Evolutionary conservation across 1,140 invertebrate species (phyloP), one percentile per base, ranked within the genome.

Genomic region (Campoletis sonorensis): DNA sequence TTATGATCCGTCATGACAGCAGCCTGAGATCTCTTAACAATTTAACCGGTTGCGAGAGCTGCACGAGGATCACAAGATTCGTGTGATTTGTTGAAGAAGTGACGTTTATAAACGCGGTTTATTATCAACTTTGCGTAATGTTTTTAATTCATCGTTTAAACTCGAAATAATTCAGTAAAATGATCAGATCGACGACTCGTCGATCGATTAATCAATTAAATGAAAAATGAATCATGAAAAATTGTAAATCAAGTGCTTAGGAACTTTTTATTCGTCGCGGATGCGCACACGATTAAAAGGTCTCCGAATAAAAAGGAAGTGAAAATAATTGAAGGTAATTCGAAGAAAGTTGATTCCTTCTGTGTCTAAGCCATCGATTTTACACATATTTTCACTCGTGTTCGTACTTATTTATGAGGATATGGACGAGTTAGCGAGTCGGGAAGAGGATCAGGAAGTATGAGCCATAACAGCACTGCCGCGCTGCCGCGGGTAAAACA

Each of bases 401-500:
- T 45, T 13, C 37, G 40, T 45, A 45, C 40, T 8, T n/a, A n/a
- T n/a, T 11, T 54, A 54, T n/a, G 51, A 8, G 51, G 7, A 26
- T 15, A 1, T 64, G 27, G 13, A 64, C n/a, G n/a, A n/a, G 40
- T 73, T 13, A 26, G n/a, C n/a, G n/a, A 73, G n/a, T 21, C 51
- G 45, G 45, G 21, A 73, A 54, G 49, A 75, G 72, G 72, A 51
- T 51, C 27, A 77, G 61, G 23, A 64, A 7, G 11, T 27, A 15
- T 64, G n/a, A 23, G 61, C 61, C 21, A 16, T 64, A n/a, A 21
- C 18, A n/a, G 18, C 40, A 75, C 23, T 75, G 58, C 40, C 40
- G 8, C 37, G 37, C n/a, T n/a, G 51, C 75, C 30, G 76, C 72
- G 77, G 72, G 84, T 86, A 87, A 90, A 91, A 90, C 90, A 91